Base-by-base conservation (phyloP, 2,888 invertebrate species). In the Eupithecia insigniata region DNA sequence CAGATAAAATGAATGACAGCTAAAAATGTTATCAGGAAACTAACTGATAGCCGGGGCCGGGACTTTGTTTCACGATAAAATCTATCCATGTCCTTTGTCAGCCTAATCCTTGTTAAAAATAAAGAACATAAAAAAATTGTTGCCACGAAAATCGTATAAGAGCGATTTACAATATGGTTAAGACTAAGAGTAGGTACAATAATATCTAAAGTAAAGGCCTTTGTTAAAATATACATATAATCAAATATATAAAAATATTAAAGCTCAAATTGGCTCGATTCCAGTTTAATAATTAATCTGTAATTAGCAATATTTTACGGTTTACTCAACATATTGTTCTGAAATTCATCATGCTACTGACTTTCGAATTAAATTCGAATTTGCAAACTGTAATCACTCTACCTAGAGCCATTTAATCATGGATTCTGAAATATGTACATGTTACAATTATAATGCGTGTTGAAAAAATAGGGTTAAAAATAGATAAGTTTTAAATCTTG, bases 371-470 rank as follows among this genome's bases (percentile, higher is more conserved):
- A 70, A 75, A 83, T 84, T 83, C 80, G 72, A 84, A 83, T 84
- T 83, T 78, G 76, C 77, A 73, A 76, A 73, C 76, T 76, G 60
- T 83, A 82, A 85, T 83, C 80, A 79, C 80, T 82, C 85, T 84
- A 55, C 55, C 55, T 12, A 84, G 81, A 69, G 69, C 39, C 30
- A 14, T 26, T 67, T 64, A 64, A 34, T 39, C 26, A 62, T 62
- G 62, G 28, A 32, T 30, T 60, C 18, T 12, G 12, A 12, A 26
- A 36, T 8, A 32, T 43, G 7, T 28, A 28, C 1, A 60, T 1
- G 51, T 22, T 0, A 46, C n/a, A 10, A 10, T n/a, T n/a, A n/a
- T 46, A 51, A 8, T 2, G 55, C 1, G 22, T 14, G 12, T 26
- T 26, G 12, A 55, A 55, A 55, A 55, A 55, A 12, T 51, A 4